These are phyloP conservation scores for Galendromus occidentalis DNA, from an alignment of 1,140 invertebrate species.

Conservation along the genomic window DNA sequence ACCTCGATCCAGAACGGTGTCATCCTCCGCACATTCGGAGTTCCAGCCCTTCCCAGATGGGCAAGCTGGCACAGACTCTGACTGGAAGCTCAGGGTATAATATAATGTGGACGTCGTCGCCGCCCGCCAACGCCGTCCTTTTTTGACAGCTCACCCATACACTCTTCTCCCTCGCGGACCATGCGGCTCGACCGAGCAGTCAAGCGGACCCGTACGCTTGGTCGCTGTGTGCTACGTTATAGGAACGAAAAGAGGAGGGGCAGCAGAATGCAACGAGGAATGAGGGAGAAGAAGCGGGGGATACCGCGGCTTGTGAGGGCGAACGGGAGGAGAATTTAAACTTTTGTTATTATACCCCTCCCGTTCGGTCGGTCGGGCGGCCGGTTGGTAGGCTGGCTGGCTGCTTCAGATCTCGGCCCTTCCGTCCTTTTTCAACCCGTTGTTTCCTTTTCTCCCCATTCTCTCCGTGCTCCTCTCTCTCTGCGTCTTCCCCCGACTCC, in stretches of 20 bases:
- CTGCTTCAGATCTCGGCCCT: neutral
- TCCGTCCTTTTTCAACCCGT: neutral
- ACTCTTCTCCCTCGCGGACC: neutral
- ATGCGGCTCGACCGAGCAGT: neutral
- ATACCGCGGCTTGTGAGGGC: too few species aligned
- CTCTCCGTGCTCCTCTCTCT: too few species aligned
- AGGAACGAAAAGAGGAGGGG: too few species aligned
- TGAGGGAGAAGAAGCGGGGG: neutral
- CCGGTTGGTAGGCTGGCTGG: neutral
- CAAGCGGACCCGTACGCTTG: neutral
- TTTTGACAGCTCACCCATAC: too few species aligned
- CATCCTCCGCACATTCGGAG: too few species aligned
- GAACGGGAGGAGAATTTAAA: slow-evolving; percentile 7
- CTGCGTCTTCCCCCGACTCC: neutral
- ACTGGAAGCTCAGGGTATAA: too few species aligned
- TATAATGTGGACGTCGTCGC: too few species aligned
- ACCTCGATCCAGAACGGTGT: too few species aligned
- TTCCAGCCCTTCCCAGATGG: too few species aligned
- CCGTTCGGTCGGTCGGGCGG: neutral
- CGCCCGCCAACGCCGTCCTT: too few species aligned
- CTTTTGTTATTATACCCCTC: slow-evolving; percentile 11
- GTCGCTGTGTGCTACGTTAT: too few species aligned
- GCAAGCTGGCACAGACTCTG: too few species aligned
- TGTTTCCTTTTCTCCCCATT: neutral
- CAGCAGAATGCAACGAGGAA: neutral